Conservation (phyloP, 2,888 invertebrate species). For the Sinopyrophorus schimmeli region DNA sequence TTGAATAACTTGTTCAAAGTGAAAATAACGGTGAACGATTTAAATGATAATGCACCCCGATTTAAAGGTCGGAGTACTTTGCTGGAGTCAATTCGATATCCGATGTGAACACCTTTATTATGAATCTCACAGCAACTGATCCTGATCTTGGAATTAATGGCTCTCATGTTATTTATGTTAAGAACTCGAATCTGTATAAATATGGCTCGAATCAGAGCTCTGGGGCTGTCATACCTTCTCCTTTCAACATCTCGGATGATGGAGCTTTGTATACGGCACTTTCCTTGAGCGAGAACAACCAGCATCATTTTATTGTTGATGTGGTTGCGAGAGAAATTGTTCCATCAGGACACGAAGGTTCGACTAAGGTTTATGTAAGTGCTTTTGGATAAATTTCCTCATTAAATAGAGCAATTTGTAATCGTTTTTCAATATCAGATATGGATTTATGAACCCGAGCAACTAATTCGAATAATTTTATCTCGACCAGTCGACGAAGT, state of each 20-base stretch:
- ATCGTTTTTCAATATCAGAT: no score
- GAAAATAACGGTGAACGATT: constrained; percentile 72
- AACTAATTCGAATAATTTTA: constrained; percentile 81
- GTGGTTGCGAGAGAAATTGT: constrained; percentile 82
- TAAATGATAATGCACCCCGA: constrained; percentile 82
- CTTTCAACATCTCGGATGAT: constrained; percentile 76
- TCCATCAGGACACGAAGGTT: constrained; percentile 75
- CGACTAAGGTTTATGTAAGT: constrained; percentile 77
- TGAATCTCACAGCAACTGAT: constrained; percentile 78
- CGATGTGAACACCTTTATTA: constrained; percentile 72
- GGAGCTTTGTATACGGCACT: constrained; percentile 76
- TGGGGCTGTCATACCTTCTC: constrained; percentile 86
- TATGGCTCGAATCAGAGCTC: constrained; percentile 75
- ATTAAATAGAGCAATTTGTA: constrained; percentile 6
- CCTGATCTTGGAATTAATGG: constrained; percentile 84
- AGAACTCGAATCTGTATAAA: constrained; percentile 79
- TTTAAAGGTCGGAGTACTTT: constrained; percentile 48
- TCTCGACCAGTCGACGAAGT: constrained; percentile 81
- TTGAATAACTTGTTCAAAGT: constrained; percentile 76
- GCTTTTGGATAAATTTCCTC: background rate
- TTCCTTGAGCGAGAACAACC: constrained; percentile 86
- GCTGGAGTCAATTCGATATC: constrained; percentile 77
- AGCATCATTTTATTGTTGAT: constrained; percentile 83
- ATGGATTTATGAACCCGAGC: constrained; percentile 86
- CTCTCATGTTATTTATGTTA: constrained; percentile 78